Evolutionary conservation across 2,888 invertebrate genomes (phyloP).

Genomic region (Leucozona laternaria): DNA sequence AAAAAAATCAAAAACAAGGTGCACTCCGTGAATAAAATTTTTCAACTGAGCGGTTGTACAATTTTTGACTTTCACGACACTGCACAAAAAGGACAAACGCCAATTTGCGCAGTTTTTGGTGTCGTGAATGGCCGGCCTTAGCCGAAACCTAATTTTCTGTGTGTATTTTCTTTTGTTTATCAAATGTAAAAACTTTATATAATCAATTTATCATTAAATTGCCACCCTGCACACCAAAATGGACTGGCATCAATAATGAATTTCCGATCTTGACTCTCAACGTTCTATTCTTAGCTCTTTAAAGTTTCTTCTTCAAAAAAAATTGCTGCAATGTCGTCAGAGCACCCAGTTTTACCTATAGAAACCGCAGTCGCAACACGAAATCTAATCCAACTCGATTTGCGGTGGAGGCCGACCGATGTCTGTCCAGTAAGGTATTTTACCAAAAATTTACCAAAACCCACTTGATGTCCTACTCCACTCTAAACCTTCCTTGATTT

Average conservation of each 20-base stretch:
- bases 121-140: too few species aligned
- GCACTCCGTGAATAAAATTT: too few species aligned
- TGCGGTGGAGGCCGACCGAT: conserved; percentile 38
- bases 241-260: neutral
- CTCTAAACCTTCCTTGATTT: conserved; percentile 4
- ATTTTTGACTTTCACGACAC: too few species aligned
- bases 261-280: neutral
- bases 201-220: conserved; percentile 1
- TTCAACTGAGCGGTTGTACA: too few species aligned
- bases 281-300: neutral
- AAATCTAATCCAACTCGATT: conserved; percentile 63
- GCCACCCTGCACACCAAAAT: neutral
- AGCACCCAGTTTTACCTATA: conserved; percentile 27
- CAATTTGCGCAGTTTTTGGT: too few species aligned
- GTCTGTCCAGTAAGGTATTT: conserved; percentile 38
- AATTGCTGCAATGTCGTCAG: neutral
- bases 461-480: neutral
- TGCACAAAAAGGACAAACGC: too few species aligned
- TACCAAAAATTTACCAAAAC: conserved; percentile 7
- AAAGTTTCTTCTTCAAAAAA: neutral
- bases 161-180: too few species aligned
- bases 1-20: too few species aligned
- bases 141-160: too few species aligned
- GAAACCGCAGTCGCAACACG: conserved; percentile 60
- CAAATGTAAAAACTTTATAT: neutral